Base-by-base conservation (phyloP, 2,888 invertebrate species). In the Sphecodes monilicornis region DNA sequence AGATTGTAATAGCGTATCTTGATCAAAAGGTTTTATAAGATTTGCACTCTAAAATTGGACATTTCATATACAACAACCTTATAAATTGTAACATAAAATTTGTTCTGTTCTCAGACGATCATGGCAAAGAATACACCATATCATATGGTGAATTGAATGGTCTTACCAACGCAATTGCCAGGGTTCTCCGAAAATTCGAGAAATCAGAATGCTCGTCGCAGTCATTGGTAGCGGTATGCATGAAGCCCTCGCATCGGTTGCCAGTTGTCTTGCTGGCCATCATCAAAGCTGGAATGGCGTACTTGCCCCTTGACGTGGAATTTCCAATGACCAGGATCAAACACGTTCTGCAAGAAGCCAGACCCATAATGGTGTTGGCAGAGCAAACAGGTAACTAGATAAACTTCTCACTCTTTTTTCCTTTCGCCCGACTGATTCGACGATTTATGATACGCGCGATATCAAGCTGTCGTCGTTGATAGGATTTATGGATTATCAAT, bases 211-310 rank as follows among this genome's bases (percentile, higher is more conserved):
- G n/a, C 43, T 97, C 97, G 92, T 93, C 95, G 5, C 97, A 98
- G 93, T 97, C 97, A 0, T 97, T 98, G 18, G 95, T 98, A 0
- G 98, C 97, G 0, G 97, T 98, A 0, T 97, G 97, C 92, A 97
- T 98, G 96, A 96, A 96, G 87, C 98, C 98, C 0, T 96, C 97
- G 3, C 97, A 97, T 91, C 96, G 95, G 57, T 93, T 97, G 80
- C 96, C 98, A 13, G 95, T 96, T 46, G 95, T 97, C 0, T 94
- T 98, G 32, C 94, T 98, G 84, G 96, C 97, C 0, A 96, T 97
- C 75, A 97, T 98, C 96, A 98, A 98, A 95, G 96, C 97, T 0
- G 98, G 98, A 0, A 97, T 97, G 26, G 97, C 98, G 0, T 98
- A 98, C 95, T 95, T 98, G 76, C 98, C 98, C 0, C 95, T 98